Conservation (phyloP, 2,888 invertebrate genomes). For the Drosophila pseudotakahashii region DNA sequence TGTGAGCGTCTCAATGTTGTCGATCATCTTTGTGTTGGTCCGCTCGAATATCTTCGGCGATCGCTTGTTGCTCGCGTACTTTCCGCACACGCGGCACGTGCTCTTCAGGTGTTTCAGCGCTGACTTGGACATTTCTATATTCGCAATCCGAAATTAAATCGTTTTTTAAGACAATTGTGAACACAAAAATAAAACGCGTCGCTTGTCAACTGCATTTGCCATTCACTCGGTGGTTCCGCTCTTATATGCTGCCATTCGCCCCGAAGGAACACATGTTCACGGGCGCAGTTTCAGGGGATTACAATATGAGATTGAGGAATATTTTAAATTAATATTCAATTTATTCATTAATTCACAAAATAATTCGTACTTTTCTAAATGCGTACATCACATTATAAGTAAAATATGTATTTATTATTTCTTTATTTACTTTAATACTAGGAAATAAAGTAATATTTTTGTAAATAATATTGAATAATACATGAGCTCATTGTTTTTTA, state of each 20-base stretch:
- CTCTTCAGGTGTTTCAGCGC: constrained; percentile 61
- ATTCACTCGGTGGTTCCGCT: constrained; percentile 5
- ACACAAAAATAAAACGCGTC: constrained; percentile 49
- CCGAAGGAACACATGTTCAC: not conserved
- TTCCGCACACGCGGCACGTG: constrained; percentile 69
- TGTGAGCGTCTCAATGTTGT: constrained; percentile 61
- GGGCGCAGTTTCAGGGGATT: not conserved
- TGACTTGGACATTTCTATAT: constrained; percentile 56
- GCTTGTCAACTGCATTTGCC: constrained; percentile 41
- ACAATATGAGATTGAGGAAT: too few species aligned
- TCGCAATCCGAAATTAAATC: constrained; percentile 38
- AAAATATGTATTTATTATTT: too few species aligned
- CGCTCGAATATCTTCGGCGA: constrained; percentile 64
- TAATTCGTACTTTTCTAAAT: too few species aligned
- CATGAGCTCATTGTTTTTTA: too few species aligned
- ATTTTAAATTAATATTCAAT: too few species aligned
- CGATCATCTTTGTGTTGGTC: constrained; percentile 53
- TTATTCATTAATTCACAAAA: too few species aligned
- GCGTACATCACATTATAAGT: too few species aligned
- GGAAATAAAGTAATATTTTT: too few species aligned
- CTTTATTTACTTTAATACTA: too few species aligned
- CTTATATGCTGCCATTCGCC: constrained; percentile 4
- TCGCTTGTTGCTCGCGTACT: constrained; percentile 67
- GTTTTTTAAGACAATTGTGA: constrained; percentile 18
- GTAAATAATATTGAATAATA: too few species aligned